Evolutionary conservation across 2,888 invertebrate genomes (phyloP).

Genomic region (Hartigia nigra): DNA sequence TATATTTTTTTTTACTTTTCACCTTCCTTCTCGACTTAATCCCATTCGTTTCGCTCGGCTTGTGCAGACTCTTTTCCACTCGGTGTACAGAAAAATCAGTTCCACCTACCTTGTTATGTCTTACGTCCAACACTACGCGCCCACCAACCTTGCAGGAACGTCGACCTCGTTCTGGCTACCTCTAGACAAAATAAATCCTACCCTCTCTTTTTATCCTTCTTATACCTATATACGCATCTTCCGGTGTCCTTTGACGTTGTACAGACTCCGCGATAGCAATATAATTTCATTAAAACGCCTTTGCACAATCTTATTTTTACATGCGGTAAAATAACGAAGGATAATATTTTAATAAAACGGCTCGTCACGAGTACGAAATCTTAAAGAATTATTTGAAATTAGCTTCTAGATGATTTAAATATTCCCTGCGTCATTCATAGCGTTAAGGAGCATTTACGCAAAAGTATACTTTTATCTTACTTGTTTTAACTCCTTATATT

Average conservation of each 20-base stretch:
- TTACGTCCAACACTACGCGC: no score
- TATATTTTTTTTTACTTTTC: slow-evolving; percentile 9
- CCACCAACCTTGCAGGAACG: not conserved
- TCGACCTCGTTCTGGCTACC: not conserved
- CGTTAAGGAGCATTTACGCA: not conserved
- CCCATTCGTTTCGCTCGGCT: slow-evolving; percentile 13
- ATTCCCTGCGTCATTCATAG: not conserved
- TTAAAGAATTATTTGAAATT: not conserved
- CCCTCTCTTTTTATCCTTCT: not conserved
- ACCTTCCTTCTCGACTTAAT: slow-evolving; percentile 17
- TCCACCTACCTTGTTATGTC: slow-evolving; percentile 43
- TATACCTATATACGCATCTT: not conserved
- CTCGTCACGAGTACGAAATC: not conserved
- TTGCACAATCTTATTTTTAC: not conserved
- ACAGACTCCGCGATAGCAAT: not conserved
- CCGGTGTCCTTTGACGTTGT: not conserved
- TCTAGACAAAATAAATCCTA: not conserved
- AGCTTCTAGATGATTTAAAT: not conserved
- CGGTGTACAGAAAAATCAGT: slow-evolving; percentile 47
- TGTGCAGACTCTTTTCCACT: not conserved
- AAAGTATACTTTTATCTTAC: no score
- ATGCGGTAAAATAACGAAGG: not conserved
- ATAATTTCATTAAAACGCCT: not conserved
- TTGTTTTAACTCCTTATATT: not conserved
- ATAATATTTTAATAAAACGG: not conserved